phyloP scores from a whole-genome alignment of 2,797 vertebrate genomes.

The Enteromius fasciolatus region DNA sequence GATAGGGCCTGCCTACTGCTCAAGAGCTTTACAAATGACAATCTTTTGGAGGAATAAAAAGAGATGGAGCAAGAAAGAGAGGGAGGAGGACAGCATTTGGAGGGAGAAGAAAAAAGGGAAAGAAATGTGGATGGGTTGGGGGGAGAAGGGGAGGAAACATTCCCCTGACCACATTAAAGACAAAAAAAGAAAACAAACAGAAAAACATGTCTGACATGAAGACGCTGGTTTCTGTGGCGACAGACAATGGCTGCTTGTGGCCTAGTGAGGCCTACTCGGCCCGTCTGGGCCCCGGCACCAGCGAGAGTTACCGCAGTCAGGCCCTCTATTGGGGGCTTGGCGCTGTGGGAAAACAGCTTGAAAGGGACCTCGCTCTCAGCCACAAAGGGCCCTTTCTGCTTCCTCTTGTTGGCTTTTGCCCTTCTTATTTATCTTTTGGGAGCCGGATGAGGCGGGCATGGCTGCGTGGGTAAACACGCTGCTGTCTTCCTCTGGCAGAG shows the following conservation, averaged over 20 bases:
- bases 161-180: constrained; percentile 84
- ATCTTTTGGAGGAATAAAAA: constrained; percentile 69
- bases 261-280: constrained; percentile 79
- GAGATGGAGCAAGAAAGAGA: constrained; percentile 52
- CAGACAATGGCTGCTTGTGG: constrained; percentile 86
- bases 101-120: constrained; percentile 53
- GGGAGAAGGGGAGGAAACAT: constrained; percentile 77
- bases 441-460: constrained; percentile 72
- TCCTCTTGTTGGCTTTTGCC: constrained; percentile 77
- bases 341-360: constrained; percentile 82
- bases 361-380: constrained; percentile 79
- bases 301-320: constrained; percentile 84
- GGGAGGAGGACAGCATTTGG: constrained; percentile 59
- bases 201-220: constrained; percentile 90
- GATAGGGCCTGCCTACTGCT: constrained; percentile 76
- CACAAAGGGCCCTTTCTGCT: constrained; percentile 81
- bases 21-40: constrained; percentile 79
- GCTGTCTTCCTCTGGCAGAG: constrained; percentile 58
- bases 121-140: constrained; percentile 67
- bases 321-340: constrained; percentile 71
- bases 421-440: constrained; percentile 80
- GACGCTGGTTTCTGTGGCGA: constrained; percentile 87
- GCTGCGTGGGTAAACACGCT: constrained; percentile 57
- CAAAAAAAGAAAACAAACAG: constrained; percentile 88
- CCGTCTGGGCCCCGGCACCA: constrained; percentile 84